Evolutionary conservation across 2,797 vertebrate species (phyloP), one percentile per base, ranked within the genome.

Genomic region (Sphaeramia orbicularis): DNA sequence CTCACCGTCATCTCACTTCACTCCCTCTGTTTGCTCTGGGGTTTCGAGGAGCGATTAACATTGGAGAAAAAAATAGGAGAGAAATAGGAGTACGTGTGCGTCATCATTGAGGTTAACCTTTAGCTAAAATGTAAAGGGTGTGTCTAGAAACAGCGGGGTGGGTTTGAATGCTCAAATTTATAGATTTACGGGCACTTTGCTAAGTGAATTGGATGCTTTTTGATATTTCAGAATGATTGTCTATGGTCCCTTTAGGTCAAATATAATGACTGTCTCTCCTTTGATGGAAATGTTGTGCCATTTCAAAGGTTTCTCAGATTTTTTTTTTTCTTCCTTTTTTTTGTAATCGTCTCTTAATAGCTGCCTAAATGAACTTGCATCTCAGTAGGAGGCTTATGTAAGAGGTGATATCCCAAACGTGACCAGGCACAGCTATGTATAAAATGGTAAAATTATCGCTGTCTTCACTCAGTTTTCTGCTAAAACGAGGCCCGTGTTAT

Each of bases 51-150:
- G 83, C 59, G 51, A 74, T 89, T 88, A 77, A 78, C 76, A 69
- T 65, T 42, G 61, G 40, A 52, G 62, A 60, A 49, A 59, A 61
- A 62, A 53, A 65, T 54, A 41, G 12, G 47, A 15, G 37, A 59
- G 66, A 81, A 78, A 83, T 56, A 68, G 62, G 62, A 61, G 71
- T 65, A 74, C 1, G 36, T 63, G 42, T 71, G 81, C 81, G 86
- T 91, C 88, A 88, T 91, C 85, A 80, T 77, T 66, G 60, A 76
- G 71, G 76, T 89, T 91, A 91, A 92, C 90, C 83, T 93, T 92
- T 90, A 82, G 80, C 83, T 77, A 78, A 92, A 90, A 89, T 89
- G 80, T 78, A 81, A 90, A 91, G 90, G 85, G 89, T 89, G 91
- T 92, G 89, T 91, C 85, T 87, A 80, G 52, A 71, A 75, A 77